Evolutionary conservation across 2,888 invertebrate genomes (phyloP).

Genomic region (Tortrix viridana): DNA sequence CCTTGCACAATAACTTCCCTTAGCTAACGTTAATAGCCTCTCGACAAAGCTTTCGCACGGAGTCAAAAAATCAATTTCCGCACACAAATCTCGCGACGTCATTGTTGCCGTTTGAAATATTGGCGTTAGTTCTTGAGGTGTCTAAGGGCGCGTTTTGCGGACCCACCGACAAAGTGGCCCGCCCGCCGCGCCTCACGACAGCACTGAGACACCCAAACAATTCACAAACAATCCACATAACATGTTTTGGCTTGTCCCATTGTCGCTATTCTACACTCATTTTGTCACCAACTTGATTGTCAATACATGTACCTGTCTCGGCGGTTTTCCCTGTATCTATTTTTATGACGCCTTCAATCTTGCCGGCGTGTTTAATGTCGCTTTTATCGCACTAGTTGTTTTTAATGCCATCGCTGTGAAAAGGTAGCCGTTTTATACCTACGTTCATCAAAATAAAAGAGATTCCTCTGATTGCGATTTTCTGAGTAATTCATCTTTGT

Average conservation of each 20-base stretch:
- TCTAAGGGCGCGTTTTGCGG: slow-evolving; percentile 60
- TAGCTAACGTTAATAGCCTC: slow-evolving; percentile 56
- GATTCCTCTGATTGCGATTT: slow-evolving; percentile 1
- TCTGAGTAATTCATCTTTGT: neutral
- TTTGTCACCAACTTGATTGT: slow-evolving; percentile 68
- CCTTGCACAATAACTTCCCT: slow-evolving; percentile 67
- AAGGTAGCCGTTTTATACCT: neutral
- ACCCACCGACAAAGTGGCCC: slow-evolving; percentile 48
- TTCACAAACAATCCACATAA: slow-evolving; percentile 72
- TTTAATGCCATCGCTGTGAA: slow-evolving; percentile 3
- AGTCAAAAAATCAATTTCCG: slow-evolving; percentile 82
- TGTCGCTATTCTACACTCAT: slow-evolving; percentile 59
- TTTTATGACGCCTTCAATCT: slow-evolving; percentile 23
- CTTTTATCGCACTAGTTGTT: slow-evolving; percentile 11
- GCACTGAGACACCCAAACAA: slow-evolving; percentile 79
- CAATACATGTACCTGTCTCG: slow-evolving; percentile 48
- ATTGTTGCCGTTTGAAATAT: slow-evolving; percentile 81
- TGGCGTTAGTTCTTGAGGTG: slow-evolving; percentile 60
- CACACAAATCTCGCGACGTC: slow-evolving; percentile 80
- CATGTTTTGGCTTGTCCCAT: slow-evolving; percentile 74
- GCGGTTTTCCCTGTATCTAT: slow-evolving; percentile 21
- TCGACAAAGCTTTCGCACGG: slow-evolving; percentile 80
- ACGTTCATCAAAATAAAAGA: neutral
- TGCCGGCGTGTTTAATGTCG: slow-evolving; percentile 24
- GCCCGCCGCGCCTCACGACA: slow-evolving; percentile 68